Evolutionary conservation across 30 jellyfish, hydroid and myxozoan species (phyloP), one percentile per base, ranked within the genome.

Genomic region (Mastigias papua): DNA sequence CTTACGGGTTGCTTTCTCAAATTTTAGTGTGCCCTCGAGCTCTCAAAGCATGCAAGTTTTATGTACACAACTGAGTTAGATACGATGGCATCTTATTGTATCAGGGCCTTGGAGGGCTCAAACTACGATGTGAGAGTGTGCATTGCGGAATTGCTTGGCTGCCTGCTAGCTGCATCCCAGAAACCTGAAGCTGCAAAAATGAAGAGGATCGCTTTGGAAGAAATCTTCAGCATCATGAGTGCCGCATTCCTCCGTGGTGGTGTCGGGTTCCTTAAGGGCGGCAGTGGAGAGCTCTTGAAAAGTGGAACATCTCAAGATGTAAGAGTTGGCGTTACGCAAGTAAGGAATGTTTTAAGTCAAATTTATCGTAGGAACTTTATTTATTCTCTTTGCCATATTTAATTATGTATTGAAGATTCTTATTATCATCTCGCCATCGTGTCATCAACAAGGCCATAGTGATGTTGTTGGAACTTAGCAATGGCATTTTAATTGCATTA

Each of bases 271-370:
- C 84, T 94, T 20, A 94, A 89, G 69, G 97, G 99, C 34, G 96
- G 93, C 20, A 76, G 93, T n/a, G 92, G 92, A 26, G 98, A 93
- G 62, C 62, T 87, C 32, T 37, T 87, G 72, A 87, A 87, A 76
- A 63, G 97, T 58, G 97, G 98, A n/a, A 63, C 89, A 70, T 86
- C 76, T 42, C 98, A 90, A 28, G 99, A 95, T 26, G 93, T 90
- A 2, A 86, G 99, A 29, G 97, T 95, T 11, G 99, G 99, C 23
- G 99, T 95, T n/a, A 95, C 99, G 9, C 99, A 95, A 97, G 99
- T 95, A 80, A 16, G n/a, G n/a, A n/a, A n/a, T n/a, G n/a, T n/a
- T n/a, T n/a, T n/a, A n/a, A n/a, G n/a, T n/a, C n/a, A n/a, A n/a
- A n/a, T n/a, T n/a, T n/a, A n/a, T n/a, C n/a, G n/a, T n/a, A n/a